A percentile compares a stretch with the other conserved stretches of the same genome.
phyloP scores from a whole-genome alignment of 2,113 vertebrate species.

The Antigone vipio region DNA sequence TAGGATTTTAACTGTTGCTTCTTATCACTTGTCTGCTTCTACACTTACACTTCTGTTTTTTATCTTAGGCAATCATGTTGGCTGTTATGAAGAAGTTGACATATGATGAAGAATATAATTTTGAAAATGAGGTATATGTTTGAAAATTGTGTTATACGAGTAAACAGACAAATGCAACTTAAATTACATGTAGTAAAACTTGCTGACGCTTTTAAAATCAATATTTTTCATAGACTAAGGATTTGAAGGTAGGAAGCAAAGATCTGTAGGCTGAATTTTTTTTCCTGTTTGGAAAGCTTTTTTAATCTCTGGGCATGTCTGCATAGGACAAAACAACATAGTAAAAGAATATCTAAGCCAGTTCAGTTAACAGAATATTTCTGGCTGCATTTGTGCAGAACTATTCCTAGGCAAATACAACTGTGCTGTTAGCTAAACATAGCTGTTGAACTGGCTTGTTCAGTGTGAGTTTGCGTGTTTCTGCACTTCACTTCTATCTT shows the following conservation, averaged over 20 bases:
- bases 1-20: not conserved
- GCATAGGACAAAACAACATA: not conserved
- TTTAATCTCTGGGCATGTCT: not conserved
- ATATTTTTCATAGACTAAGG: not conserved
- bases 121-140: slow-evolving; percentile 91
- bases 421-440: not conserved
- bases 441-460: not conserved
- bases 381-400: not conserved
- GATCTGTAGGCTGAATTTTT: not conserved
- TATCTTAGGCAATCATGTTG: slow-evolving; percentile 89
- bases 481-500: not conserved
- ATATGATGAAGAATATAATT: slow-evolving; percentile 98
- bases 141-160: not conserved
- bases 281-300: not conserved
- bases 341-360: not conserved
- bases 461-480: not conserved
- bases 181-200: not conserved
- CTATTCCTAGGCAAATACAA: not conserved
- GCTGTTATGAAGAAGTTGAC: slow-evolving; percentile 98
- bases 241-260: not conserved
- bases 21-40: not conserved
- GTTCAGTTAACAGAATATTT: not conserved
- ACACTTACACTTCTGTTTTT: not conserved
- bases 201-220: not conserved
- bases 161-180: not conserved